A percentile compares a stretch with the other conserved stretches of the same genome.
phyloP scores from a whole-genome alignment of 2,113 vertebrate genomes.

The Solea senegalensis region DNA sequence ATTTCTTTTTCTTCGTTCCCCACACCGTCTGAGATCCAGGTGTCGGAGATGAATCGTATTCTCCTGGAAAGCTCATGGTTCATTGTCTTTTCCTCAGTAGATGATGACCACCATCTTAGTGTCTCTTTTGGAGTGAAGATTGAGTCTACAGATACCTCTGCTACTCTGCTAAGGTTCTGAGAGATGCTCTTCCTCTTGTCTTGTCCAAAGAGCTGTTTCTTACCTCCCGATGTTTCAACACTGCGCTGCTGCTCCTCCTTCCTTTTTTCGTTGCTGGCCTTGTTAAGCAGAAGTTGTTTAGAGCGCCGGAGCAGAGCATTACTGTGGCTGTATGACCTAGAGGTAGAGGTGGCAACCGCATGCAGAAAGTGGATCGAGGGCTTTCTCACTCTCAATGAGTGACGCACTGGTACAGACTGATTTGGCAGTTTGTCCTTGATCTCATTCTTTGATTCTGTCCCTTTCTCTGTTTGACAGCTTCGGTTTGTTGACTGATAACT shows the following conservation, averaged over 20 bases:
- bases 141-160: slow-evolving; percentile 83
- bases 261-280: slow-evolving; percentile 78
- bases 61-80: slow-evolving; percentile 88
- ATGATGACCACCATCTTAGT: slow-evolving; percentile 91
- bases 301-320: slow-evolving; percentile 87
- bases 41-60: slow-evolving; percentile 89
- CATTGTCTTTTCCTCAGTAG: slow-evolving; percentile 85
- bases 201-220: slow-evolving; percentile 17
- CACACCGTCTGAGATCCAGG: slow-evolving; percentile 87
- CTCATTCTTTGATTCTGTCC: slow-evolving; percentile 26
- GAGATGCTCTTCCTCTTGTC: slow-evolving; percentile 25
- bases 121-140: slow-evolving; percentile 85
- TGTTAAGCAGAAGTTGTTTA: slow-evolving; percentile 87
- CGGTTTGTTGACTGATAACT: slow-evolving; percentile 35
- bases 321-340: slow-evolving; percentile 85
- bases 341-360: slow-evolving; percentile 86
- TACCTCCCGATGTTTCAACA: slow-evolving; percentile 30
- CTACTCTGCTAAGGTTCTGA: slow-evolving; percentile 73
- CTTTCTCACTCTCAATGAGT: slow-evolving; percentile 88
- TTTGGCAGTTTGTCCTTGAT: slow-evolving; percentile 20
- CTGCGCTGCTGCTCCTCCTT: slow-evolving; percentile 70
- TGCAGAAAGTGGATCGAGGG: slow-evolving; percentile 88
- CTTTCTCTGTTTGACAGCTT: slow-evolving; percentile 28
- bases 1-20: slow-evolving; percentile 74
- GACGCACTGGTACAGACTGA: slow-evolving; percentile 78